phyloP scores from a whole-genome alignment of 2,888 invertebrate genomes.

The Philonicus albiceps region DNA sequence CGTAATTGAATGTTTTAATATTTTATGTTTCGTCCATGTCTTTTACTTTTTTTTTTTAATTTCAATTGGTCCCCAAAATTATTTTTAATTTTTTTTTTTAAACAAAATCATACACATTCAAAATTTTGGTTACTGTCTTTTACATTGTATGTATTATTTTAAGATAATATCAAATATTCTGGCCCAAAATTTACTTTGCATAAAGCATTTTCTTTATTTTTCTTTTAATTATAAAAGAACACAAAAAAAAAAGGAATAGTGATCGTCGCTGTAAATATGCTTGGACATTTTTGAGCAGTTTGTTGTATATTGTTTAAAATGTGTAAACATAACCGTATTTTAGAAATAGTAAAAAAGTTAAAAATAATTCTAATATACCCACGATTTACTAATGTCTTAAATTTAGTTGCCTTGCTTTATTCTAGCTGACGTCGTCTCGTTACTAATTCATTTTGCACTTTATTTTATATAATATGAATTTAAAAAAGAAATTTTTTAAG shows the following conservation, averaged over 20 bases:
- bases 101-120: neutral
- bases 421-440: neutral
- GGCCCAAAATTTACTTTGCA: conserved; percentile 16
- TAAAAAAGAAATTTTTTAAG: neutral
- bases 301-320: neutral
- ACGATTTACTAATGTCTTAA: neutral
- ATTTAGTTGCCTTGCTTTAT: neutral
- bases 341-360: conserved; percentile 19
- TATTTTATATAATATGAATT: neutral
- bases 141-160: neutral
- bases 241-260: neutral
- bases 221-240: neutral
- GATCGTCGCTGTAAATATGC: conserved; percentile 19
- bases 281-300: neutral
- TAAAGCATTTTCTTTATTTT: neutral
- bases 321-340: neutral
- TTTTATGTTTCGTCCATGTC: conserved; percentile 10
- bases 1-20: conserved; percentile 31
- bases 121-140: neutral
- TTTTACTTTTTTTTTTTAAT: neutral
- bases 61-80: conserved; percentile 10
- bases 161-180: conserved; percentile 13
- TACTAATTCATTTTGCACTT: neutral
- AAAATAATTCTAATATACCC: conserved; percentile 20
- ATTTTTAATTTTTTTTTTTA: conserved; percentile 31